phyloP scores from a whole-genome alignment of 2,113 vertebrate genomes.

The Parus major region DNA sequence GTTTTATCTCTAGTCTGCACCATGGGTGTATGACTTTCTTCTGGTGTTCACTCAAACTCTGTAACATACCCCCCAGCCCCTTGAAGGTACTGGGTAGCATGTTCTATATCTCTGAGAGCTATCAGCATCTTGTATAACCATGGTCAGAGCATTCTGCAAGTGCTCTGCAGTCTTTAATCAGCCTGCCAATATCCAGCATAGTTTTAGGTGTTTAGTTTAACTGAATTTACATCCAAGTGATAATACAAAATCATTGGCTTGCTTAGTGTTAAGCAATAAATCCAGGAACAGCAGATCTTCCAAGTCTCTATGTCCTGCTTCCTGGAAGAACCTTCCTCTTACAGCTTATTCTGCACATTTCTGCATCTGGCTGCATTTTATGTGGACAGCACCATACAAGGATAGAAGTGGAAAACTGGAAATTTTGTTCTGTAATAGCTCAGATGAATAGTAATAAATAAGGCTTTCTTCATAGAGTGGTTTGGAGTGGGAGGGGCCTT shows the following conservation, averaged over 20 bases:
- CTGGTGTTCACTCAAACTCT: not conserved
- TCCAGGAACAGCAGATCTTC: not conserved
- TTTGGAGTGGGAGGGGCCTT: not conserved
- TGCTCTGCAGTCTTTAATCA: not conserved
- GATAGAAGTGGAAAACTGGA: not conserved
- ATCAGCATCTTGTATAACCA: not conserved
- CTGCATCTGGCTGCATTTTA: not conserved
- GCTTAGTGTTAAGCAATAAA: not conserved
- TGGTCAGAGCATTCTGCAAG: not conserved
- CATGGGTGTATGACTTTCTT: not conserved
- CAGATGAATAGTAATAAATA: not conserved
- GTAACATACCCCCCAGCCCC: not conserved
- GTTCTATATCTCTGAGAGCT: not conserved
- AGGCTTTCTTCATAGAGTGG: not conserved
- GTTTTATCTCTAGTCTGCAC: not conserved
- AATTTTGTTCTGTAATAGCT: not conserved
- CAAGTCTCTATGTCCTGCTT: not conserved
- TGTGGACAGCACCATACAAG: not conserved
- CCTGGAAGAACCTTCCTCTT: not conserved
- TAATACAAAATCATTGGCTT: not conserved
- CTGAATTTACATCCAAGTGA: not conserved
- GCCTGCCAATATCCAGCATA: not conserved
- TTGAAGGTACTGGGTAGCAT: not conserved
- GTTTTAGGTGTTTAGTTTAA: not conserved
- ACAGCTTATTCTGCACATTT: not conserved